Evolutionary conservation across 2,888 invertebrate species (phyloP).

Genomic region (Drosophila borborema): DNA sequence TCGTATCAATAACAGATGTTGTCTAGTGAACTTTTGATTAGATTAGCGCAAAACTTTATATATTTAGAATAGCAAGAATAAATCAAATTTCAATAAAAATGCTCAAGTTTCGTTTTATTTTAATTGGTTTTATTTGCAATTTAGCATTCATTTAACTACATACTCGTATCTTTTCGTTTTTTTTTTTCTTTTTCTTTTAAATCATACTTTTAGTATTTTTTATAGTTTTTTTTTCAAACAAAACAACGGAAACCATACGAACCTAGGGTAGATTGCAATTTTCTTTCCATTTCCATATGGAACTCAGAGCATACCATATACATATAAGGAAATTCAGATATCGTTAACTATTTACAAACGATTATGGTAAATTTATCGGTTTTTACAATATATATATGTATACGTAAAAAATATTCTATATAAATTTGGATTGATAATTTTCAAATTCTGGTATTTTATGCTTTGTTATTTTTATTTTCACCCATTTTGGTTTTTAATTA

Average conservation of each 20-base stretch:
- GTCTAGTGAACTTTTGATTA: conserved; percentile 14
- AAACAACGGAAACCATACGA: conserved; percentile 55
- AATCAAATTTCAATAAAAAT: conserved; percentile 3
- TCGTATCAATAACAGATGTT: conserved; percentile 5
- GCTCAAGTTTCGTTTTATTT: conserved; percentile 36
- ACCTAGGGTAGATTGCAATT: conserved; percentile 38
- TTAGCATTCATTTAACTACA: conserved; percentile 77
- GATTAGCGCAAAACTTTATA: neutral
- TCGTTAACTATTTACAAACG: conserved; percentile 71
- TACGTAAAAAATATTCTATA: conserved; percentile 72
- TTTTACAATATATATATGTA: conserved; percentile 60
- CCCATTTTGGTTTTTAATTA: conserved; percentile 51
- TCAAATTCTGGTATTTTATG: conserved; percentile 12
- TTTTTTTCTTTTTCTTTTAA: conserved; percentile 36
- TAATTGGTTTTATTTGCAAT: conserved; percentile 76
- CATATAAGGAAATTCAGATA: conserved; percentile 51
- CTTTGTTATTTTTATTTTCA: conserved; percentile 49
- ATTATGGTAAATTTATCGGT: conserved; percentile 55
- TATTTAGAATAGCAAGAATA: neutral
- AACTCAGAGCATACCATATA: conserved; percentile 29
- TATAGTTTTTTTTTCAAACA: conserved; percentile 53
- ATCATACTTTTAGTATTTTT: conserved; percentile 63
- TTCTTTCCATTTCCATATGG: conserved; percentile 13
- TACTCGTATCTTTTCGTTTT: conserved; percentile 60
- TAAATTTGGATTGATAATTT: conserved; percentile 70